Evolutionary conservation across 2,888 invertebrate species (phyloP).

Genomic region (Pachycephus smyrnensis): DNA sequence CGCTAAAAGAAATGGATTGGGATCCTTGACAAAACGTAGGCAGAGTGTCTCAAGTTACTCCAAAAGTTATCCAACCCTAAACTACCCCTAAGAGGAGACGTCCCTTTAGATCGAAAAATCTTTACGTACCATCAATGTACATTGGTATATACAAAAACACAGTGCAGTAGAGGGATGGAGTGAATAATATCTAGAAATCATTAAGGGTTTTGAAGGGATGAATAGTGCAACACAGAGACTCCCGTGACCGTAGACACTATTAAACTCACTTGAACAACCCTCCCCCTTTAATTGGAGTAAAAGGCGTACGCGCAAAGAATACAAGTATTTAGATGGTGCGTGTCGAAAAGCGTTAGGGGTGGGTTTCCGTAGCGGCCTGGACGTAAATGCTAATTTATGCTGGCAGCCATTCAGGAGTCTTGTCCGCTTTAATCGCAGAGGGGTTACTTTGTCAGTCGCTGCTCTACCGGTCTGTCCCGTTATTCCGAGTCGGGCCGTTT

Average conservation of each 20-base stretch:
- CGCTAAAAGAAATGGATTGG: not conserved
- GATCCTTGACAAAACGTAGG: not conserved
- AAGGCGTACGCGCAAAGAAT: not conserved
- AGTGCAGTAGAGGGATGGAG: not conserved
- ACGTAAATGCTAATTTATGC: not conserved
- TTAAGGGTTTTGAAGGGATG: not conserved
- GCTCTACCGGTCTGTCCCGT: not conserved
- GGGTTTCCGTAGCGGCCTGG: not conserved
- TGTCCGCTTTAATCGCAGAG: not conserved
- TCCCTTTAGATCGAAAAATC: not conserved
- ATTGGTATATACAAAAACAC: not conserved
- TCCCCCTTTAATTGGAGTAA: not conserved
- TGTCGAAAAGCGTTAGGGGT: constrained; percentile 1
- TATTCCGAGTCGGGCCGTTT: constrained; percentile 4
- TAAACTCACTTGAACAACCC: not conserved
- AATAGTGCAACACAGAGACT: not conserved
- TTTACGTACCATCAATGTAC: not conserved
- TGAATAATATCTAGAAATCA: not conserved
- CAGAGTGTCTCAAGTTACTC: not conserved
- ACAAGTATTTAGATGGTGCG: not conserved
- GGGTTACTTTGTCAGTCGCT: not conserved
- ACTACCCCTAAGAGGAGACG: not conserved
- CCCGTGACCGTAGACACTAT: not conserved
- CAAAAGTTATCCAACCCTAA: not conserved
- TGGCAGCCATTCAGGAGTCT: not conserved